Evolutionary conservation across 2,888 invertebrate species (phyloP), one percentile per base, ranked within the genome.

Genomic region (Lasioglossum calceatum): DNA sequence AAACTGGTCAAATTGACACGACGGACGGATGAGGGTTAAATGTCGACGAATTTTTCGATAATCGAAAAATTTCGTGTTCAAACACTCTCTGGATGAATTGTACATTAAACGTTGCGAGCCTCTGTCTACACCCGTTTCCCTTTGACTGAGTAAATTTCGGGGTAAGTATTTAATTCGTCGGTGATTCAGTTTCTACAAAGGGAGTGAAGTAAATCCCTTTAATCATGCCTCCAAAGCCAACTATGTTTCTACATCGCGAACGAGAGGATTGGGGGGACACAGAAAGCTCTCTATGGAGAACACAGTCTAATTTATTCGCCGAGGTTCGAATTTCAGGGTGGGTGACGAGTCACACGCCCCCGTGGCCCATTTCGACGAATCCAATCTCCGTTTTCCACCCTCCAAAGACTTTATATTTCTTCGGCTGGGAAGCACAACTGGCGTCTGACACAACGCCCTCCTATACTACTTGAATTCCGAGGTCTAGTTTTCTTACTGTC

Each of bases 241-340:
- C 72, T 75, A 23, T 58, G 42, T 58, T 42, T 32, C 47, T 77
- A n/a, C 79, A 77, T 86, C 72, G 77, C 23, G 70, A 50, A 32
- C 67, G 67, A 50, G 44, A 36, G 19, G 32, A 67, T 72, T 77
- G 79, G 58, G 77, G 47, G 75, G 81, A 79, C 84, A 85, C 61
- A 71, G 77, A 75, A 79, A 42, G 75, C 77, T 44, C 32, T 73
- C 79, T 82, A 77, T 32, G 44, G 73, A 73, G 77, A 61, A 64
- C 80, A 61, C 81, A 74, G 79, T 79, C 79, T 84, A 86, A 87
- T 89, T 88, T 88, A 89, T 86, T 79, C 72, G 67, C 50, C 71
- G 36, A 10, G 83, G 72, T 70, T 85, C 77, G 84, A 89, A 89
- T 90, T 90, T 88, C 88, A 82, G 79, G 81, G 85, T 82, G 70